Percentiles rank a stretch among this genome's conserved stretches.
phyloP scores from a whole-genome alignment of 2,888 invertebrate species.

The Protonemura montana region DNA sequence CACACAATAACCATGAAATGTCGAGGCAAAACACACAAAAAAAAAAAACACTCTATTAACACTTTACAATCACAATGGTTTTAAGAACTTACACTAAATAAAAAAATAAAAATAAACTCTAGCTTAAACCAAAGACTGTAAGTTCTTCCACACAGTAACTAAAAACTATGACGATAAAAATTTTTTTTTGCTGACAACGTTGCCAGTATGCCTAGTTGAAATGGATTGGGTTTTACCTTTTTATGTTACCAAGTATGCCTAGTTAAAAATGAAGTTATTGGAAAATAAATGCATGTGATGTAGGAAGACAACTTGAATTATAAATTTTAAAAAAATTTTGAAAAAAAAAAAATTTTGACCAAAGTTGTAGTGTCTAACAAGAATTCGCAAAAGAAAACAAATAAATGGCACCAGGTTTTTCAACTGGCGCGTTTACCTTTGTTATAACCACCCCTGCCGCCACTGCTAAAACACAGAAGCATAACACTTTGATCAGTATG shows the following conservation, averaged over 20 bases:
- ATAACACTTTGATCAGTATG: conserved; percentile 79
- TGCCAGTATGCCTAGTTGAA: no score
- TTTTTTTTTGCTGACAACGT: no score
- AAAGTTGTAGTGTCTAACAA: not conserved
- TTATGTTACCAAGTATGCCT: no score
- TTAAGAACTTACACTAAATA: not conserved
- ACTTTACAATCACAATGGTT: not conserved
- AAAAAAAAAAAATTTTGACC: not conserved
- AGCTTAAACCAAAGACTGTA: not conserved
- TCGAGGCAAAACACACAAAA: not conserved
- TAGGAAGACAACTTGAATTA: no score
- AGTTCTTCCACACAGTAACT: no score
- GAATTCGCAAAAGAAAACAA: conserved; percentile 48
- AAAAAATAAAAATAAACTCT: not conserved
- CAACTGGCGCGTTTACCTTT: conserved; percentile 92
- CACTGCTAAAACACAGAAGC: conserved; percentile 89
- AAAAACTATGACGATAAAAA: no score
- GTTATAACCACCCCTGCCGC: conserved; percentile 94
- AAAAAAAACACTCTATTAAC: not conserved
- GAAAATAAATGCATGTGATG: no score
- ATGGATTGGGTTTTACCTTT: no score
- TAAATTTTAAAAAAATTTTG: not conserved
- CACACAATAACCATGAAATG: no score
- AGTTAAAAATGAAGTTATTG: no score
- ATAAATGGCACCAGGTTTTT: conserved; percentile 78